A percentile compares a stretch with the other conserved stretches of the same genome.
phyloP scores from a whole-genome alignment of 2,797 vertebrate species.

The Decapterus maruadsi region DNA sequence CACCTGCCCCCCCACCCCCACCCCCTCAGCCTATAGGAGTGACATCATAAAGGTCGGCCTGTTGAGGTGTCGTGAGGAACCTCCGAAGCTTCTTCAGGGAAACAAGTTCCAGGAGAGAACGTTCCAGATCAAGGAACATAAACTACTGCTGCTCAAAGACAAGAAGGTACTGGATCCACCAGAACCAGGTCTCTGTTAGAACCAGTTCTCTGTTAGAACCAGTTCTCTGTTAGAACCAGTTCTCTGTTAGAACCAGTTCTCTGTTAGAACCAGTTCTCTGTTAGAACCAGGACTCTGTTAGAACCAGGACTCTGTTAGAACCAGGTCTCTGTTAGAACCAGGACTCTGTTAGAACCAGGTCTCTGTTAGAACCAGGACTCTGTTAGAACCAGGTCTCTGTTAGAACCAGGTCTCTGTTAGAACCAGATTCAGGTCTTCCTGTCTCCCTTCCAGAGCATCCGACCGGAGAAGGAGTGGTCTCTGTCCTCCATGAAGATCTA shows the following conservation, averaged over 20 bases:
- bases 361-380: no score
- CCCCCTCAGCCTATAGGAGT: slow-evolving; percentile 85
- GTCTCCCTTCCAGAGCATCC: slow-evolving; percentile 86
- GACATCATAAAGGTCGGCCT: slow-evolving; percentile 92
- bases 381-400: no score
- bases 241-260: no score
- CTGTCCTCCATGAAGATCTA: slow-evolving; percentile 94
- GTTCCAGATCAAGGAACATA: slow-evolving; percentile 91
- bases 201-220: neutral
- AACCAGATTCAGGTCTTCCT: neutral
- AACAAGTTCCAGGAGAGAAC: slow-evolving; percentile 95
- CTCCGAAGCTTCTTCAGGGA: slow-evolving; percentile 92
- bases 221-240: no score
- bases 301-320: no score
- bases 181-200: no score
- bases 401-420: neutral
- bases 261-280: no score
- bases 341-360: no score
- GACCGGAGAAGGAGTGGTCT: slow-evolving; percentile 93
- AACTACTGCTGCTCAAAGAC: slow-evolving; percentile 94
- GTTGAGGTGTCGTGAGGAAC: slow-evolving; percentile 93
- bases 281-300: no score
- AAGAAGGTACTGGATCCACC: slow-evolving; percentile 92
- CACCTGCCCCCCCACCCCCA: no score
- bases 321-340: no score